phyloP scores from a whole-genome alignment of 2,113 vertebrate genomes.

The Nothoprocta pentlandii region DNA sequence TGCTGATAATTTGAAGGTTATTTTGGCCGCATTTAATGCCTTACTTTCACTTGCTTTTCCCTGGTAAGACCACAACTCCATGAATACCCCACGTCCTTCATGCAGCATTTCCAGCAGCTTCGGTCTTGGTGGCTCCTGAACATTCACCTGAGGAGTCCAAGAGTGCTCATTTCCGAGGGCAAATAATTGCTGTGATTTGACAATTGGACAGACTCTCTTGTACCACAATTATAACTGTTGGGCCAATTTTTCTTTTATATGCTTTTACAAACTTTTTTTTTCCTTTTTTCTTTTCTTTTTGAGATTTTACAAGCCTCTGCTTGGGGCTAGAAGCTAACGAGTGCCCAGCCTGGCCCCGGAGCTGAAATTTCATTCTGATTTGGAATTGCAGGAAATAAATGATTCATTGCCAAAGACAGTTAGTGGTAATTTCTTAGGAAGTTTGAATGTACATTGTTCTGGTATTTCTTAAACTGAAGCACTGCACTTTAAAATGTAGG shows the following conservation, averaged over 20 bases:
- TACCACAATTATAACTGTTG: fast-evolving
- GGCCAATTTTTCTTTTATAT: background rate
- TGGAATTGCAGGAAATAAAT: conserved; percentile 18
- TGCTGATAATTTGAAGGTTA: background rate
- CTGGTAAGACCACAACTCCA: background rate
- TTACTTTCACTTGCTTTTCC: background rate
- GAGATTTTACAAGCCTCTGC: background rate
- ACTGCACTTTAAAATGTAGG: background rate
- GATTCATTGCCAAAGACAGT: conserved; percentile 4
- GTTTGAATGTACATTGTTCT: background rate
- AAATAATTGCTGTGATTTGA: fast-evolving
- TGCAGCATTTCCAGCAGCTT: background rate
- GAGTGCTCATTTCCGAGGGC: background rate
- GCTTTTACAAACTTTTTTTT: background rate
- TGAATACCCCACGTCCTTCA: fast-evolving
- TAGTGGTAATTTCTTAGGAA: conserved; percentile 3
- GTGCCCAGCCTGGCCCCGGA: background rate
- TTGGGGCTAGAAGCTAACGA: background rate
- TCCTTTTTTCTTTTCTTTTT: background rate
- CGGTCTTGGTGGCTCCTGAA: background rate
- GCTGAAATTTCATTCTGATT: background rate
- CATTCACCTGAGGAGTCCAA: background rate
- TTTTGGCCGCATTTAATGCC: background rate
- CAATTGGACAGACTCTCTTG: background rate
- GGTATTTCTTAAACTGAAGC: background rate